phyloP scores from a whole-genome alignment of 2,888 invertebrate genomes.

The Drosophila demipolita region DNA sequence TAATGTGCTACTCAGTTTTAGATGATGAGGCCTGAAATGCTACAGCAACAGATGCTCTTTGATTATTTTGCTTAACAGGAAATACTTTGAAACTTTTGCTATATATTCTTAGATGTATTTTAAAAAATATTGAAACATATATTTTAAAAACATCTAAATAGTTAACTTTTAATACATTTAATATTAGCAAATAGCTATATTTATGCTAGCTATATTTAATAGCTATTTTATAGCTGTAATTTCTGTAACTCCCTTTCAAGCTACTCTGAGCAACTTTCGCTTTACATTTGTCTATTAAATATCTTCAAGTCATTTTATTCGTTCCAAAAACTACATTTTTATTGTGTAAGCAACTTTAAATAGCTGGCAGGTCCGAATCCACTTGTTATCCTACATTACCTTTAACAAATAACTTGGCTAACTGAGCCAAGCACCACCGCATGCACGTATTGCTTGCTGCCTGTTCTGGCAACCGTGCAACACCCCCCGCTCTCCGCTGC shows the following conservation, averaged over 20 bases:
- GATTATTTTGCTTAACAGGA: too few relatives aligned
- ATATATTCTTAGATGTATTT: neutral
- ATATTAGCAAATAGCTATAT: neutral
- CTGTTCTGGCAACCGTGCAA: slow-evolving; percentile 20
- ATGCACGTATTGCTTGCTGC: slow-evolving; percentile 35
- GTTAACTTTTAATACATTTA: neutral
- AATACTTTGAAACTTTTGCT: neutral
- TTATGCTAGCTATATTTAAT: too few relatives aligned
- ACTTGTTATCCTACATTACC: slow-evolving; percentile 55
- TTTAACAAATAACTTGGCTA: slow-evolving; percentile 52
- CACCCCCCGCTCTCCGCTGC: neutral
- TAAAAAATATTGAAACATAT: neutral
- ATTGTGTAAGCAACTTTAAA: slow-evolving; percentile 11
- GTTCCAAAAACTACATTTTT: slow-evolving; percentile 4
- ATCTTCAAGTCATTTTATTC: neutral
- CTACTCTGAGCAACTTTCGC: neutral
- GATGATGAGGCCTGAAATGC: neutral
- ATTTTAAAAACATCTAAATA: too few relatives aligned
- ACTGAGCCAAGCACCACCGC: slow-evolving; percentile 38
- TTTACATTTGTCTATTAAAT: neutral
- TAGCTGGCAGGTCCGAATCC: slow-evolving; percentile 11
- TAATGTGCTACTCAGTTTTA: neutral
- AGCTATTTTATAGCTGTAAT: too few relatives aligned
- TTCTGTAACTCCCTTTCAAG: neutral
- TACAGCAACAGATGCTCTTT: neutral